Percentiles rank a stretch among this genome's conserved stretches.
Evolutionary conservation across 2,113 vertebrate genomes (phyloP).

Genomic region (Lepisosteus osseus): DNA sequence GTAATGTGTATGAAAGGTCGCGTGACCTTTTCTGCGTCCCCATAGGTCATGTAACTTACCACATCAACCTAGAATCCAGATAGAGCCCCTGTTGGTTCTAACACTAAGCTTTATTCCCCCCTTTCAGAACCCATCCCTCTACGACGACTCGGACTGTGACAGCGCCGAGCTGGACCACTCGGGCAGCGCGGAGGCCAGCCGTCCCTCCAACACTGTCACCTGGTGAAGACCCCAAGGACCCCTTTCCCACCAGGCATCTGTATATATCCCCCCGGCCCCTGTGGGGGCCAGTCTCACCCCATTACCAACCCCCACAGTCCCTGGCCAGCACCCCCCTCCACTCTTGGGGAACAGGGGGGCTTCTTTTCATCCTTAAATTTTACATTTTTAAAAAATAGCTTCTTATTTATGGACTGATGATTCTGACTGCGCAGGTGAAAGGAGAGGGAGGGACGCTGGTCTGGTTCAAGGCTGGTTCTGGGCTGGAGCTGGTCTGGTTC

Average conservation of each 20-base stretch:
- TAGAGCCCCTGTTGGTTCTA: neutral
- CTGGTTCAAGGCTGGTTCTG: too few relatives aligned
- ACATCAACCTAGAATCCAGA: too few relatives aligned
- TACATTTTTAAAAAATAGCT: too few relatives aligned
- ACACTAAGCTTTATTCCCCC: conserved; percentile 4
- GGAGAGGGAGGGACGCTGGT: too few relatives aligned
- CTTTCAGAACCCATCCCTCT: conserved; percentile 57
- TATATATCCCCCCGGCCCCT: conserved; percentile 36
- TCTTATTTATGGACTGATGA: too few relatives aligned
- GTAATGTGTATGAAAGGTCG: too few relatives aligned
- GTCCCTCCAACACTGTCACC: conserved; percentile 59
- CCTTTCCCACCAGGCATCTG: conserved; percentile 28
- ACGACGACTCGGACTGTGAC: conserved; percentile 90
- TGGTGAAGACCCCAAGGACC: conserved; percentile 67
- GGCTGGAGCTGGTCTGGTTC: too few relatives aligned
- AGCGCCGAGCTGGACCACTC: conserved; percentile 85
- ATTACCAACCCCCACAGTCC: neutral
- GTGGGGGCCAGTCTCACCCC: neutral
- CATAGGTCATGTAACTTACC: too few relatives aligned
- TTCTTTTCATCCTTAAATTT: too few relatives aligned
- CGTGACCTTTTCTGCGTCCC: too few relatives aligned
- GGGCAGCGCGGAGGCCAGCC: conserved; percentile 72
- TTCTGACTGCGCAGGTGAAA: too few relatives aligned
- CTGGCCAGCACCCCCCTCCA: conserved; percentile 29
- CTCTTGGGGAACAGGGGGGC: conserved; percentile 26